Conservation (phyloP, 2,888 invertebrate genomes). For the Erynnis tages region DNA sequence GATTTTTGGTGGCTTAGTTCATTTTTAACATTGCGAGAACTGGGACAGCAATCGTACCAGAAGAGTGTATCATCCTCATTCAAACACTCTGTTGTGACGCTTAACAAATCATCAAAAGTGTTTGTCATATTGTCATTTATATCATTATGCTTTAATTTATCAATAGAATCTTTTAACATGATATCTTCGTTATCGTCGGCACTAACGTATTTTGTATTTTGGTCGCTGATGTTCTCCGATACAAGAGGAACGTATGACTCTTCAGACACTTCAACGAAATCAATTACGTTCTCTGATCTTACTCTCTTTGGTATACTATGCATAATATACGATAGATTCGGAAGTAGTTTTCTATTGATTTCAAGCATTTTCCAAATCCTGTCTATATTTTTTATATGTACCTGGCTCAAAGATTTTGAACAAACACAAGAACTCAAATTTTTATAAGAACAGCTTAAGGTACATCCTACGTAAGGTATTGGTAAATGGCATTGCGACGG, state of each 20-base stretch:
- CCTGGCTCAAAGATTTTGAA: constrained; percentile 47
- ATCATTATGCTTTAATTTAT: constrained; percentile 34
- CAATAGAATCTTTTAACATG: constrained; percentile 42
- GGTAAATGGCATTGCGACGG: neutral
- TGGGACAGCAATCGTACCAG: constrained; percentile 22
- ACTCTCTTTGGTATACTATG: constrained; percentile 33
- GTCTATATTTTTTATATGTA: constrained; percentile 43
- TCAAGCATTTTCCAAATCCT: constrained; percentile 47
- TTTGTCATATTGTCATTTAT: constrained; percentile 35
- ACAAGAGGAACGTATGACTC: neutral
- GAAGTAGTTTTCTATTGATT: constrained; percentile 33
- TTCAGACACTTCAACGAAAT: constrained; percentile 16
- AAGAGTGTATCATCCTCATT: constrained; percentile 28
- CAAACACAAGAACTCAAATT: constrained; percentile 51
- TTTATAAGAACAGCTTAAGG: constrained; percentile 53
- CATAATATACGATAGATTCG: constrained; percentile 54
- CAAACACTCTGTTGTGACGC: constrained; percentile 30
- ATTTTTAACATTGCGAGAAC: constrained; percentile 28
- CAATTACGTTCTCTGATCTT: constrained; percentile 28
- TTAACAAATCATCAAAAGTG: constrained; percentile 39
- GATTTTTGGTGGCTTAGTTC: constrained; percentile 34
- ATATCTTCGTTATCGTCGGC: constrained; percentile 39
- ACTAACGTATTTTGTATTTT: constrained; percentile 14
- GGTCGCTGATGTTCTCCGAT: constrained; percentile 1
- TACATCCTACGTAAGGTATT: constrained; percentile 53